Percentiles rank a stretch among this genome's conserved stretches.
Evolutionary conservation across 2,113 vertebrate genomes (phyloP).

Genomic region (Urocynchramus pylzowi): DNA sequence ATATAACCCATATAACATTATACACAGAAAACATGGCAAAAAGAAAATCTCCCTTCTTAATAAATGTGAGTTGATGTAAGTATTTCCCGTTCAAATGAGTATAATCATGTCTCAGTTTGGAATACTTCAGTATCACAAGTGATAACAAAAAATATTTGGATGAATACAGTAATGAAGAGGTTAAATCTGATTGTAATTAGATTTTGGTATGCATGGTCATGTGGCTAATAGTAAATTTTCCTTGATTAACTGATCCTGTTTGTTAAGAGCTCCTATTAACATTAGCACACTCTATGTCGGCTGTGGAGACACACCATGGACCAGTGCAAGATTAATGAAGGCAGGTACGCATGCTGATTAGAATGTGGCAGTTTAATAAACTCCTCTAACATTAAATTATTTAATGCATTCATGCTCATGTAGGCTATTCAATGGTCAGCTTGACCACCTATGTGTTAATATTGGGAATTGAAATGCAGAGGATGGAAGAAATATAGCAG

Average conservation of each 20-base stretch:
- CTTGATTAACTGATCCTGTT: slow-evolving; percentile 98
- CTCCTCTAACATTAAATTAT: slow-evolving; percentile 92
- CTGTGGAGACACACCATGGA: slow-evolving; percentile 82
- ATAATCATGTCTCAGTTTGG: slow-evolving; percentile 38
- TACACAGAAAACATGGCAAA: neutral
- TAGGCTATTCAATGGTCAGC: slow-evolving; percentile 86
- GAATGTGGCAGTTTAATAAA: slow-evolving; percentile 92
- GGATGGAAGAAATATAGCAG: slow-evolving; percentile 88
- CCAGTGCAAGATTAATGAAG: slow-evolving; percentile 90
- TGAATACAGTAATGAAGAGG: slow-evolving; percentile 78
- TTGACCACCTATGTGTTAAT: slow-evolving; percentile 95
- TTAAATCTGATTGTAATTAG: slow-evolving; percentile 85
- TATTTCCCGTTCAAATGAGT: slow-evolving; percentile 41
- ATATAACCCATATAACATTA: neutral
- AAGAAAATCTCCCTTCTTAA: neutral
- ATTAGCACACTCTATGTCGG: slow-evolving; percentile 80
- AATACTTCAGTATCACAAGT: slow-evolving; percentile 30
- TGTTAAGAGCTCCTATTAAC: slow-evolving; percentile 95
- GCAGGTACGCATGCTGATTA: slow-evolving; percentile 87
- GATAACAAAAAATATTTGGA: slow-evolving; percentile 48
- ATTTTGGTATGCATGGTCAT: slow-evolving; percentile 83
- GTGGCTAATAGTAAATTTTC: slow-evolving; percentile 94
- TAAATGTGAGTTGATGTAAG: slow-evolving; percentile 14
- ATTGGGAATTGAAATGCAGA: slow-evolving; percentile 92
- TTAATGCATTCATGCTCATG: slow-evolving; percentile 99